phyloP scores from a whole-genome alignment of 2,888 invertebrate genomes.

The Torymus tubicola region DNA sequence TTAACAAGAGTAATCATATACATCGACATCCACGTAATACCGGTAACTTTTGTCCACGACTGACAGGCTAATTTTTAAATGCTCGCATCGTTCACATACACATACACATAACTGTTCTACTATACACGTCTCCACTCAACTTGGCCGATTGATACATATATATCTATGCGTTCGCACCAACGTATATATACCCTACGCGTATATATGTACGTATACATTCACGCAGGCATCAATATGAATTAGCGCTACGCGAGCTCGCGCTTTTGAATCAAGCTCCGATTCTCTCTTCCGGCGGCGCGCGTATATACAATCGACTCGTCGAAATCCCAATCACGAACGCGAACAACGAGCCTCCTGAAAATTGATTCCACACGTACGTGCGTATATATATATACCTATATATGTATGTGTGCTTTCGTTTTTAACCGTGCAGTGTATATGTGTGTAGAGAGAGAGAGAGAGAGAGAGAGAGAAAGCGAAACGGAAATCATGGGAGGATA shows the following conservation, averaged over 20 bases:
- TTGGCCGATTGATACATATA: too few relatives aligned
- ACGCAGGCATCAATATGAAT: constrained; percentile 40
- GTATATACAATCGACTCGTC: constrained; percentile 39
- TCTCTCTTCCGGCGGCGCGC: constrained; percentile 14
- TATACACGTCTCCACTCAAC: too few relatives aligned
- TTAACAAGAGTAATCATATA: too few relatives aligned
- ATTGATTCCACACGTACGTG: constrained; percentile 26
- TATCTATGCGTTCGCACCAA: too few relatives aligned
- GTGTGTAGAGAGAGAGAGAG: not conserved
- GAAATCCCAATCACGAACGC: constrained; percentile 41
- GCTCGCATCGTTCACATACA: too few relatives aligned
- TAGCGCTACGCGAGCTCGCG: constrained; percentile 15
- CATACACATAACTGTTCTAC: too few relatives aligned
- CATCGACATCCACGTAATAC: too few relatives aligned
- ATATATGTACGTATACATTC: not conserved
- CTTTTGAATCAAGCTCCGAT: constrained; percentile 36
- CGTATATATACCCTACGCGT: too few relatives aligned
- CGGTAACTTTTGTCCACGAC: not conserved
- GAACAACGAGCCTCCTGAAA: constrained; percentile 29
- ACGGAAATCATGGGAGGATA: constrained; percentile 5
- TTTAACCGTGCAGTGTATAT: not conserved
- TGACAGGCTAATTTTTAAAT: constrained; percentile 4
- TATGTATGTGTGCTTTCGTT: too few relatives aligned
- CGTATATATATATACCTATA: too few relatives aligned
- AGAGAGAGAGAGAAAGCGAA: too few relatives aligned